Conservation (phyloP, 2,888 invertebrate species). For the Cheiracanthium punctorium region DNA sequence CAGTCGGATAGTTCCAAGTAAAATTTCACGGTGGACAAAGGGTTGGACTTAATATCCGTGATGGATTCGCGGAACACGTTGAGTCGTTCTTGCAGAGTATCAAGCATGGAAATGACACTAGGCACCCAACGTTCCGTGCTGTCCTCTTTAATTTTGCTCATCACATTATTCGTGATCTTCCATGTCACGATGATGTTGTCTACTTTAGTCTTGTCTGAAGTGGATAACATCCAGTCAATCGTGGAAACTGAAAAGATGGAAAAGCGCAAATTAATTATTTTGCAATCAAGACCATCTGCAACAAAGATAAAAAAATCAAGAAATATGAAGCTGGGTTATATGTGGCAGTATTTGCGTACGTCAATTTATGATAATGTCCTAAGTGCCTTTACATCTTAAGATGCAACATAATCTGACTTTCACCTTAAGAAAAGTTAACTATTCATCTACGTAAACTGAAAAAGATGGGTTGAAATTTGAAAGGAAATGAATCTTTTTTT, state of each 20-base stretch:
- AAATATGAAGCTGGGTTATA: too few relatives aligned
- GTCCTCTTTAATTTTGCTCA: constrained; percentile 62
- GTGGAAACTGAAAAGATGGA: constrained; percentile 65
- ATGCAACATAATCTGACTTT: too few relatives aligned
- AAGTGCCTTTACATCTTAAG: too few relatives aligned
- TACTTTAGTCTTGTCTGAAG: constrained; percentile 57
- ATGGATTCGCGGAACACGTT: constrained; percentile 59
- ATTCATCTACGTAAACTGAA: too few relatives aligned
- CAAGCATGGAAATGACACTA: constrained; percentile 61
- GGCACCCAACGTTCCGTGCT: constrained; percentile 54
- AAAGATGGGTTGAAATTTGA: too few relatives aligned
- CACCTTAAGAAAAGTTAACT: too few relatives aligned
- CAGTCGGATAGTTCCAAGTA: constrained; percentile 68
- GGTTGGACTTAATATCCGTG: constrained; percentile 67
- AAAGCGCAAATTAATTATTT: too few relatives aligned
- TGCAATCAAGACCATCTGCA: too few relatives aligned
- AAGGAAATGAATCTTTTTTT: too few relatives aligned
- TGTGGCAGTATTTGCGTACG: too few relatives aligned
- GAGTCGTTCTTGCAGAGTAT: constrained; percentile 64
- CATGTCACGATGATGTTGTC: constrained; percentile 70
- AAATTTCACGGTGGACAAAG: constrained; percentile 68
- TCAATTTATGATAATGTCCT: too few relatives aligned
- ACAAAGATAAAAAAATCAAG: too few relatives aligned
- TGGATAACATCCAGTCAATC: constrained; percentile 71
- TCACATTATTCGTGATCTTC: constrained; percentile 70